Base-by-base conservation (phyloP, 2,797 vertebrate species). In the Enteromius unitaeniatus region DNA sequence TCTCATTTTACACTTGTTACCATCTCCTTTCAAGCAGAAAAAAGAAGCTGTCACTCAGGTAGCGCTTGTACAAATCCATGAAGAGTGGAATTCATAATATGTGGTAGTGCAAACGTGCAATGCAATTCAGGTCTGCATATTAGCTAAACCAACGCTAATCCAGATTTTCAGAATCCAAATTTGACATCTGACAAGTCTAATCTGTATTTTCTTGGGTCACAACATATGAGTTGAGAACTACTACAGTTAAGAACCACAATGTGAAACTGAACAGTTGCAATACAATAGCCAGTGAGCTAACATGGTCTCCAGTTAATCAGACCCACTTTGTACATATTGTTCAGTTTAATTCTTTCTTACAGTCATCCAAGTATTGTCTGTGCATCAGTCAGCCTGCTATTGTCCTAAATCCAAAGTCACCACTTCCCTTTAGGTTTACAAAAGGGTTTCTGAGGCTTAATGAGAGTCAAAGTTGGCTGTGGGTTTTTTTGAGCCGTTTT, bases 21-120 rank as follows among this genome's bases (percentile, higher is more conserved):
- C 87, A 89, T 91, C 77, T 88, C 88, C 89, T 90, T 92, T 89
- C 64, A 45, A n/a, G 73, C 62, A 13, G 23, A 67, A 40, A 15
- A 58, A 83, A 68, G 4, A n/a, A 17, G 26, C 55, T 55, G 19
- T 45, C 34, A 17, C 19, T 45, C 26, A 76, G 73, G 62, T 83
- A 69, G 34, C 13, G 15, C 19, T 68, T 83, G 47, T 75, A 45
- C 51, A 60, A 72, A 42, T 53, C 37, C 40, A 23, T 34, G 23
- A 60, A 49, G 55, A 49, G 21, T 81, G 40, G 3, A 13, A 82
- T 17, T 76, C 11, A 14, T 55, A 9, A 49, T 17, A 21, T n/a
- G 9, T 31, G 3, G 26, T 31, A 15, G 19, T 60, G 69, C 21
- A 37, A 15, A 58, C 3, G 6, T 34, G 40, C 19, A 47, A n/a